Evolutionary conservation across 2,888 invertebrate genomes (phyloP).

Genomic region (Phorcus lineatus): DNA sequence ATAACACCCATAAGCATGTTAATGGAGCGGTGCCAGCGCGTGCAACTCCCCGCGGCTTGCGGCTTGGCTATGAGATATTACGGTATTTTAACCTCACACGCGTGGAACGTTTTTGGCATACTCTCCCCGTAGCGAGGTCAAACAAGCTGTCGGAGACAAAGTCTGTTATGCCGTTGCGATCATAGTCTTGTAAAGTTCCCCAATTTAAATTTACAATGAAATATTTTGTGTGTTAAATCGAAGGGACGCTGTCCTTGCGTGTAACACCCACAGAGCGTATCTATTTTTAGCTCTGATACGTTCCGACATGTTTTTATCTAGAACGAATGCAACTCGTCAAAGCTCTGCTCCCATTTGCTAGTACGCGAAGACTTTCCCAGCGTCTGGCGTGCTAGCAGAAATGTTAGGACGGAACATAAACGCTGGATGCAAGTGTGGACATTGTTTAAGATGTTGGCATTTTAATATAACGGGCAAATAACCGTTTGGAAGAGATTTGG

Average conservation of each 20-base stretch:
- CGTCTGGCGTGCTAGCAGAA: neutral
- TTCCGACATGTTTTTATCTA: slow-evolving; percentile 21
- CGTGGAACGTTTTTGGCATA: slow-evolving; percentile 5
- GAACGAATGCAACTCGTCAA: slow-evolving; percentile 2
- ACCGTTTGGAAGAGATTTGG: neutral
- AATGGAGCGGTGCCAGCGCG: too few species aligned
- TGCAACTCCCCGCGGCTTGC: too few species aligned
- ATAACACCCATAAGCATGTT: too few species aligned
- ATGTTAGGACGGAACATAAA: neutral
- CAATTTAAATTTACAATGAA: neutral
- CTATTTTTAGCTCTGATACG: slow-evolving; percentile 25
- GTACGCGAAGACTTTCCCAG: neutral
- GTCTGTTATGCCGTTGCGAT: neutral
- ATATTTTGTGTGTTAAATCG: neutral
- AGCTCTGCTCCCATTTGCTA: neutral
- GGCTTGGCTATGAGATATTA: too few species aligned
- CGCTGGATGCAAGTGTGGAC: neutral
- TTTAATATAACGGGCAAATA: neutral
- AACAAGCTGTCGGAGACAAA: neutral
- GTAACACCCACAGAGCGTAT: neutral
- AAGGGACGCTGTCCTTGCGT: neutral
- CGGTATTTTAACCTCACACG: slow-evolving; percentile 8
- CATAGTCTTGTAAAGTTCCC: neutral
- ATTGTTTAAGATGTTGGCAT: neutral
- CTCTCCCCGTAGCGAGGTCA: neutral